A percentile compares a stretch with the other conserved stretches of the same genome.
Evolutionary conservation across 2,797 vertebrate genomes (phyloP).

Genomic region (Chromis chromis): DNA sequence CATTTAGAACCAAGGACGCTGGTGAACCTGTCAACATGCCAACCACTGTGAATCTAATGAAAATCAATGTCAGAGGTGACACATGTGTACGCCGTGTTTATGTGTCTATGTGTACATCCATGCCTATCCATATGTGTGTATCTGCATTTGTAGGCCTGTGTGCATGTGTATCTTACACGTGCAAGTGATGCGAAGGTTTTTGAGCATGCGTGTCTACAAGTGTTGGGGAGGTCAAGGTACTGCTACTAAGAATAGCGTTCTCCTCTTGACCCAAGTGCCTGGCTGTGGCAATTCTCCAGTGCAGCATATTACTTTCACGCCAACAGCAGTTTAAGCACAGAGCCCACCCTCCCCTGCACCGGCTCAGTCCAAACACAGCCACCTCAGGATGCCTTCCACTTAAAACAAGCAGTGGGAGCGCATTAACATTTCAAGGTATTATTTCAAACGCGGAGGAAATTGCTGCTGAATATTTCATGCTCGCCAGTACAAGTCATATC

Average conservation of each 20-base stretch:
- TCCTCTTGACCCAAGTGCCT: slow-evolving; percentile 52
- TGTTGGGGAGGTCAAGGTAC: background rate
- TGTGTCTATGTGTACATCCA: background rate
- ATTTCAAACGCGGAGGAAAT: slow-evolving; percentile 76
- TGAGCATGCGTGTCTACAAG: background rate
- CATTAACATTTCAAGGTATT: slow-evolving; percentile 83
- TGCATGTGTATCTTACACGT: background rate
- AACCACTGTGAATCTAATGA: slow-evolving; percentile 47
- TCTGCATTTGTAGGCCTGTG: slow-evolving; percentile 1
- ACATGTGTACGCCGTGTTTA: background rate
- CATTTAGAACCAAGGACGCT: slow-evolving; percentile 47
- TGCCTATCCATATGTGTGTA: background rate
- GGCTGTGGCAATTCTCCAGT: slow-evolving; percentile 52
- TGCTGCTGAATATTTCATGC: slow-evolving; percentile 81
- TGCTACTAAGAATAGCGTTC: slow-evolving; percentile 54
- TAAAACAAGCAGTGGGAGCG: slow-evolving; percentile 72
- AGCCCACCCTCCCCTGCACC: slow-evolving; percentile 22
- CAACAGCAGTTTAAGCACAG: slow-evolving; percentile 57
- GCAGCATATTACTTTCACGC: slow-evolving; percentile 60
- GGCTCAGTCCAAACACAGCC: slow-evolving; percentile 62
- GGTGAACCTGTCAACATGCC: slow-evolving; percentile 57
- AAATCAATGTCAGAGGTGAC: slow-evolving; percentile 52
- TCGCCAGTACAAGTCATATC: slow-evolving; percentile 42
- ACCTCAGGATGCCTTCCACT: slow-evolving; percentile 72
- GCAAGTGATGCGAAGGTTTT: slow-evolving; percentile 4